A percentile compares a stretch with the other conserved stretches of the same genome.
phyloP scores from a whole-genome alignment of 1,140 invertebrate genomes.

The Macrobrachium rosenbergii region DNA sequence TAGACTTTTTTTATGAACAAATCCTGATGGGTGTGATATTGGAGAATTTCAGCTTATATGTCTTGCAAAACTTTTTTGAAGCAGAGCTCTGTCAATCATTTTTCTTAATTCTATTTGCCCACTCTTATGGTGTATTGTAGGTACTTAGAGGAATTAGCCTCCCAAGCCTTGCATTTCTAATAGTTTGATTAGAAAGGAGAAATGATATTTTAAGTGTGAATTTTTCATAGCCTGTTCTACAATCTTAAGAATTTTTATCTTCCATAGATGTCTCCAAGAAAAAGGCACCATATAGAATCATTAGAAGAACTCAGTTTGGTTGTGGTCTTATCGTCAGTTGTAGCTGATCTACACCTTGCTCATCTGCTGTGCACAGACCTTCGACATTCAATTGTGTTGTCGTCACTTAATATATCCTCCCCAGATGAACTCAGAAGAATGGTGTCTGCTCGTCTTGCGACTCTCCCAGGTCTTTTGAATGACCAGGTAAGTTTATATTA shows the following conservation, averaged over 20 bases:
- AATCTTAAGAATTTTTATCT: not conserved
- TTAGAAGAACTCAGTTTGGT: slow-evolving; percentile 40
- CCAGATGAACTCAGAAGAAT: slow-evolving; percentile 9
- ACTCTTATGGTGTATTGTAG: too few relatives aligned
- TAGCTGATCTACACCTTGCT: slow-evolving; percentile 37
- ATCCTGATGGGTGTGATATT: too few relatives aligned
- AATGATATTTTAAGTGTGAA: too few relatives aligned
- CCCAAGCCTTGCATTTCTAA: too few relatives aligned
- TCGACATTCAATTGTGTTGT: slow-evolving; percentile 25
- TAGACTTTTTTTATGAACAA: too few relatives aligned
- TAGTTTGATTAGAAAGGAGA: too few relatives aligned
- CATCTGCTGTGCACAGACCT: slow-evolving; percentile 29
- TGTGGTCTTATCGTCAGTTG: slow-evolving; percentile 25
- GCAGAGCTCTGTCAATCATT: too few relatives aligned
- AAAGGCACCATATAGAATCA: slow-evolving; percentile 28
- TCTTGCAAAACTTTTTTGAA: too few relatives aligned
- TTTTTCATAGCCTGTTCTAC: too few relatives aligned
- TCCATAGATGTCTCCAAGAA: slow-evolving; percentile 24
- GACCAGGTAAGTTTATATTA: slow-evolving; percentile 21
- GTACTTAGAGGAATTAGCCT: too few relatives aligned
- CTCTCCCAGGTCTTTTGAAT: slow-evolving; percentile 39
- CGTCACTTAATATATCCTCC: slow-evolving; percentile 23
- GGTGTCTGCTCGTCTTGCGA: slow-evolving; percentile 1
- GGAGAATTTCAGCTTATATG: too few relatives aligned
- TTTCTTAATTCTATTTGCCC: too few relatives aligned